Conservation (phyloP, 2,113 vertebrate genomes). For the Haliaeetus leucogaster region DNA sequence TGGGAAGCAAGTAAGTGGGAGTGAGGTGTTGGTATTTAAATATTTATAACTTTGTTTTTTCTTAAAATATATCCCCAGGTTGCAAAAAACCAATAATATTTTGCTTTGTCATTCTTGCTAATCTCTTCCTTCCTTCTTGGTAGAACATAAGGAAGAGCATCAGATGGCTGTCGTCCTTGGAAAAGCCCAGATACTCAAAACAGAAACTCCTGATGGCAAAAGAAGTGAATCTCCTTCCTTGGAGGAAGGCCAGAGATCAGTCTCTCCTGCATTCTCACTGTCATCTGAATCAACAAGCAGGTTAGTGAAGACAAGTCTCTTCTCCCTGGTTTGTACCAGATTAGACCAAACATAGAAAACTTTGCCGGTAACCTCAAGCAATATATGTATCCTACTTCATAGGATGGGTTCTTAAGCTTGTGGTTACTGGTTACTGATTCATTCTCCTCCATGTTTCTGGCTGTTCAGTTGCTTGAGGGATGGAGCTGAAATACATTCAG, state of each 20-base stretch:
- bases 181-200: not conserved
- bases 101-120: not conserved
- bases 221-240: not conserved
- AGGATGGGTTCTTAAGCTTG: not conserved
- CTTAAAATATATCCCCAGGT: not conserved
- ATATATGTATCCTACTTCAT: rapidly evolving
- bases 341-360: rapidly evolving
- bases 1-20: not conserved
- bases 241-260: not conserved
- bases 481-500: not conserved
- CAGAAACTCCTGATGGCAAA: not conserved
- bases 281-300: conserved; percentile 60
- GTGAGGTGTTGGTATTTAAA: not conserved
- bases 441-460: not conserved
- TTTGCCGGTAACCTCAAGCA: rapidly evolving
- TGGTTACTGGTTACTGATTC: too few species aligned
- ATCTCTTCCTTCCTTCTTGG: not conserved
- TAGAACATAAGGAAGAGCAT: not conserved
- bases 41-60: not conserved
- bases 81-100: not conserved
- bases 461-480: not conserved
- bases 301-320: conserved; percentile 2
- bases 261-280: not conserved
- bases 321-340: rapidly evolving
- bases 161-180: not conserved